These are phyloP conservation scores for Phaenicophaeus curvirostris DNA, from an alignment of 2,797 vertebrate species.

Conservation along the genomic window DNA sequence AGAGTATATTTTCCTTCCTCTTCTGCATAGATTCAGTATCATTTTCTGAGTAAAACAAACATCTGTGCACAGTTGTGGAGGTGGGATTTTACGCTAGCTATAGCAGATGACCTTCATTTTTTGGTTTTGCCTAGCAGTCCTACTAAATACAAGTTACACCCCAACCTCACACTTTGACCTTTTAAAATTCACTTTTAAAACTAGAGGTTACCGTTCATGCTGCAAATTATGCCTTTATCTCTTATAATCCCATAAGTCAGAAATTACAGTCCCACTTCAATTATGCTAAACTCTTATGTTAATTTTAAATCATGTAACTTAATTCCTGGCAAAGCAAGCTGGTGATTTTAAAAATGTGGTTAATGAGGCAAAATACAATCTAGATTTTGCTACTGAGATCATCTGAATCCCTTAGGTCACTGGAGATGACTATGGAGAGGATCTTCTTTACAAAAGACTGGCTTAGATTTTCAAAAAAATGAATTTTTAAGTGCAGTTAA, in stretches of 20 bases:
- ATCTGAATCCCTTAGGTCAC: conserved; percentile 43
- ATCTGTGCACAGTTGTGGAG: conserved; percentile 14
- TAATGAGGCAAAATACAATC: conserved; percentile 71
- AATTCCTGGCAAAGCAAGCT: conserved; percentile 67
- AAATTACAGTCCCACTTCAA: conserved; percentile 71
- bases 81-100: neutral
- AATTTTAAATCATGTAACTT: conserved; percentile 73
- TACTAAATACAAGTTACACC: neutral
- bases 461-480: conserved; percentile 43
- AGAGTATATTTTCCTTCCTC: neutral
- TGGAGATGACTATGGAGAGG: conserved; percentile 52
- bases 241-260: conserved; percentile 67
- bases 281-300: conserved; percentile 67
- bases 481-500: conserved; percentile 62
- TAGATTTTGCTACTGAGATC: conserved; percentile 61
- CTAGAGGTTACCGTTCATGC: conserved; percentile 47
- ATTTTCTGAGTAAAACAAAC: conserved; percentile 32
- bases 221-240: conserved; percentile 61
- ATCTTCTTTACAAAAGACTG: conserved; percentile 41
- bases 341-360: conserved; percentile 71
- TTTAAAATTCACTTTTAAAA: conserved; percentile 52
- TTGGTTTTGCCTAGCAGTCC: neutral
- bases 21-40: neutral
- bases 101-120: neutral
- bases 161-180: conserved; percentile 30